These are phyloP conservation scores for Solea senegalensis DNA, from an alignment of 2,113 vertebrate species.

Conservation along the genomic window DNA sequence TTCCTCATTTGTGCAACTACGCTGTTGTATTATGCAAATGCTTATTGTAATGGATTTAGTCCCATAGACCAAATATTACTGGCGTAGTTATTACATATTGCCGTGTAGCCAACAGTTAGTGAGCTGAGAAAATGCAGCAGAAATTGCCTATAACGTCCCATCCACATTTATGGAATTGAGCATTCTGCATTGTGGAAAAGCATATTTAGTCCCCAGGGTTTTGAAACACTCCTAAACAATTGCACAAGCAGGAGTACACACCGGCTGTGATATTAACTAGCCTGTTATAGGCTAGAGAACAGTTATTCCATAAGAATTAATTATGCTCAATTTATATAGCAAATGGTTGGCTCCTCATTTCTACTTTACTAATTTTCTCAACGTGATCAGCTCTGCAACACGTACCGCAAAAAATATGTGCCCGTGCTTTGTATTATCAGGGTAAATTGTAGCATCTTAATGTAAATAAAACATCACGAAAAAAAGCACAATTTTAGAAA, in stretches of 20 bases:
- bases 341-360: slow-evolving; percentile 27
- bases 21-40: slow-evolving; percentile 75
- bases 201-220: slow-evolving; percentile 60
- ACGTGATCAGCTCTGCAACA: slow-evolving; percentile 29
- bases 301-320: slow-evolving; percentile 62
- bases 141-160: slow-evolving; percentile 67
- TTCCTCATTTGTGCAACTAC: slow-evolving; percentile 73
- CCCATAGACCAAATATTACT: slow-evolving; percentile 69
- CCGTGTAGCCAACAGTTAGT: slow-evolving; percentile 77
- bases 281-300: slow-evolving; percentile 37
- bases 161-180: slow-evolving; percentile 61
- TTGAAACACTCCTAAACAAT: slow-evolving; percentile 67
- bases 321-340: slow-evolving; percentile 32
- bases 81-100: slow-evolving; percentile 64
- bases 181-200: slow-evolving; percentile 57
- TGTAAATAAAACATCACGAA: slow-evolving; percentile 23
- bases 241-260: slow-evolving; percentile 52
- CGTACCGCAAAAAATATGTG: slow-evolving; percentile 16
- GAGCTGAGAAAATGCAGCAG: slow-evolving; percentile 75
- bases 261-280: slow-evolving; percentile 52
- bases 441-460: slow-evolving; percentile 18
- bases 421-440: neutral
- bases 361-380: slow-evolving; percentile 30
- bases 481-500: slow-evolving; percentile 26
- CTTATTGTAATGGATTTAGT: slow-evolving; percentile 72